Evolutionary conservation across 2,888 invertebrate species (phyloP).

Genomic region (Agonopterix arenella): DNA sequence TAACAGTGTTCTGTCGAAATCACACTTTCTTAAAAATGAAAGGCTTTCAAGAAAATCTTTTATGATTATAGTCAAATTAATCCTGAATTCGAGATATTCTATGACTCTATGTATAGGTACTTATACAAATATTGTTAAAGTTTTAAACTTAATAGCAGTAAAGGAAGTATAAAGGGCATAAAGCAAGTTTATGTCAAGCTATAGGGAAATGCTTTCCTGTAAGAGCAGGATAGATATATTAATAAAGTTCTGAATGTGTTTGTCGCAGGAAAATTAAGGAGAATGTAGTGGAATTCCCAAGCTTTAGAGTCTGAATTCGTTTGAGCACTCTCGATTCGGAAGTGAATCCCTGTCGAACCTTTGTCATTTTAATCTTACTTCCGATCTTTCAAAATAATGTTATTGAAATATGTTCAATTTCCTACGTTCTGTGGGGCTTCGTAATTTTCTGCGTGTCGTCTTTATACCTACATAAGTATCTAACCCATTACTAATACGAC

Average conservation of each 20-base stretch:
- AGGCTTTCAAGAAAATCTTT: too few relatives aligned
- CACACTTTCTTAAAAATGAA: too few relatives aligned
- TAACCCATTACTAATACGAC: constrained; percentile 4
- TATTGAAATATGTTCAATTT: constrained; percentile 76
- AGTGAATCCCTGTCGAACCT: constrained; percentile 67
- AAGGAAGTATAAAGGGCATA: constrained; percentile 33
- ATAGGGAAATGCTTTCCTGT: constrained; percentile 31
- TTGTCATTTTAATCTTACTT: constrained; percentile 74
- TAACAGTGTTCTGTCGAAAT: too few relatives aligned
- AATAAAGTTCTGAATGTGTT: constrained; percentile 25
- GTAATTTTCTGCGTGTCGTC: constrained; percentile 42
- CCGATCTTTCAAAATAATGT: constrained; percentile 74
- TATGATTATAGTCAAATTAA: too few relatives aligned
- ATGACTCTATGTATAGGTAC: too few relatives aligned
- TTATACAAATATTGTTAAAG: constrained; percentile 8
- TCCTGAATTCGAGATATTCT: too few relatives aligned
- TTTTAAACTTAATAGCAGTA: constrained; percentile 34
- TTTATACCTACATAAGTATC: constrained; percentile 14
- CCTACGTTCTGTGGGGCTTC: constrained; percentile 52
- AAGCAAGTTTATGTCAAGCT: constrained; percentile 31
- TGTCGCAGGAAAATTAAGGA: constrained; percentile 30
- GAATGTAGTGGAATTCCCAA: constrained; percentile 28
- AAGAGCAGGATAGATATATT: constrained; percentile 42
- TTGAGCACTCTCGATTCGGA: constrained; percentile 29
- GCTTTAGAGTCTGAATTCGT: constrained; percentile 47